phyloP scores from a whole-genome alignment of 2,888 invertebrate species.

The Carterocephalus palaemon region DNA sequence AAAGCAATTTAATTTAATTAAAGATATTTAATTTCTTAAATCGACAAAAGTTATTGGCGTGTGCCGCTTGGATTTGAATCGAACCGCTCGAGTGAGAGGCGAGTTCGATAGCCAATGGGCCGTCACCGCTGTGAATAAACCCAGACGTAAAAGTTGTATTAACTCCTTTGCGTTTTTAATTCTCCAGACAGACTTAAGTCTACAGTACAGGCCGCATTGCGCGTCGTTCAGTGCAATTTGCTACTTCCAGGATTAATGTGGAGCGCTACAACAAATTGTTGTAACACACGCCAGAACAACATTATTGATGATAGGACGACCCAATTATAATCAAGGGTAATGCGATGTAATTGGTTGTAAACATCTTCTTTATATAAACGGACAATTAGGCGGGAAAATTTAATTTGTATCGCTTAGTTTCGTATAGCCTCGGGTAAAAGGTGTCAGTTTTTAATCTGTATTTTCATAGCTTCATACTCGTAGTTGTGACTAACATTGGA shows the following conservation, averaged over 20 bases:
- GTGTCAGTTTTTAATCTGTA: background rate
- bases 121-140: no score
- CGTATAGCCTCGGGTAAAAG: background rate
- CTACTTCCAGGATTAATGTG: constrained; percentile 10
- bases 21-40: no score
- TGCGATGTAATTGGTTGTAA: constrained; percentile 10
- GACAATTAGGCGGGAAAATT: constrained; percentile 18
- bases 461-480: no score
- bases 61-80: no score
- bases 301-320: constrained; percentile 28
- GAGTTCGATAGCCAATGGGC: no score
- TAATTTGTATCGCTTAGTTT: constrained; percentile 4
- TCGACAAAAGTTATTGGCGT: no score
- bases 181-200: constrained; percentile 4
- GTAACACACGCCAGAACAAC: constrained; percentile 35
- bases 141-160: no score
- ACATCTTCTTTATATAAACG: constrained; percentile 1
- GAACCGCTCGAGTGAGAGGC: no score
- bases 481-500: no score
- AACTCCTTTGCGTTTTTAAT: no score
- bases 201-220: constrained; percentile 10
- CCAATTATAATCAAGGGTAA: constrained; percentile 16
- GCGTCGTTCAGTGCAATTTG: constrained; percentile 10
- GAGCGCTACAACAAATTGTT: constrained; percentile 39
- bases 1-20: no score